A percentile compares a stretch with the other conserved stretches of the same genome.
phyloP scores from a whole-genome alignment of 2,888 invertebrate genomes.

The Aethes cnicana region DNA sequence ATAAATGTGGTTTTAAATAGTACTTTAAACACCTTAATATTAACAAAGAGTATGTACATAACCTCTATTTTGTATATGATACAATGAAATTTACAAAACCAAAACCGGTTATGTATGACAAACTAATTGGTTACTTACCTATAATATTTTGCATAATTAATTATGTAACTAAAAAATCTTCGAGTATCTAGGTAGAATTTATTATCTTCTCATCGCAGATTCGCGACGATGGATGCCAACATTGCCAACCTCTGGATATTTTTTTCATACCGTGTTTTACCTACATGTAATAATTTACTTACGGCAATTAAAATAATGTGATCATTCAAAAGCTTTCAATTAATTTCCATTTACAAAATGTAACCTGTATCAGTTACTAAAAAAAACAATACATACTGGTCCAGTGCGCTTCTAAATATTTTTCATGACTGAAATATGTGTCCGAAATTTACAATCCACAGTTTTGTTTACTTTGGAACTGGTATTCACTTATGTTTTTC shows the following conservation, averaged over 20 bases:
- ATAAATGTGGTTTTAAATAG: too few relatives aligned
- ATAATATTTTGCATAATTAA: conserved; percentile 8
- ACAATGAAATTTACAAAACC: not conserved
- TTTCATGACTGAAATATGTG: conserved; percentile 16
- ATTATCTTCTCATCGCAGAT: conserved; percentile 6
- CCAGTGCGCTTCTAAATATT: conserved; percentile 8
- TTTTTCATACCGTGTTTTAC: too few relatives aligned
- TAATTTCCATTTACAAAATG: too few relatives aligned
- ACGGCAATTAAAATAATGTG: too few relatives aligned
- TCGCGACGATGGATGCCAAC: too few relatives aligned
- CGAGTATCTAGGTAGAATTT: conserved; percentile 8
- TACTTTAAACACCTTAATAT: too few relatives aligned
- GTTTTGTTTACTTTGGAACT: conserved; percentile 37
- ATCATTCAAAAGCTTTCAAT: too few relatives aligned
- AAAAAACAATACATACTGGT: conserved; percentile 24
- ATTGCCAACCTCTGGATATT: too few relatives aligned
- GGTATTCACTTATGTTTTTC: conserved; percentile 10
- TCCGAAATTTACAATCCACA: conserved; percentile 47
- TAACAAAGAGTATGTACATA: too few relatives aligned
- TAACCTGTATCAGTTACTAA: not conserved
- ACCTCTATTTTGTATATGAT: not conserved
- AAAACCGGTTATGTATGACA: not conserved
- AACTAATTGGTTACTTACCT: not conserved
- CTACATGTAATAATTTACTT: too few relatives aligned
- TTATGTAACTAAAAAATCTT: conserved; percentile 19